A percentile compares a stretch with the other conserved stretches of the same genome.
Conservation (phyloP, 2,113 vertebrate species). For the Suricata suricatta region DNA sequence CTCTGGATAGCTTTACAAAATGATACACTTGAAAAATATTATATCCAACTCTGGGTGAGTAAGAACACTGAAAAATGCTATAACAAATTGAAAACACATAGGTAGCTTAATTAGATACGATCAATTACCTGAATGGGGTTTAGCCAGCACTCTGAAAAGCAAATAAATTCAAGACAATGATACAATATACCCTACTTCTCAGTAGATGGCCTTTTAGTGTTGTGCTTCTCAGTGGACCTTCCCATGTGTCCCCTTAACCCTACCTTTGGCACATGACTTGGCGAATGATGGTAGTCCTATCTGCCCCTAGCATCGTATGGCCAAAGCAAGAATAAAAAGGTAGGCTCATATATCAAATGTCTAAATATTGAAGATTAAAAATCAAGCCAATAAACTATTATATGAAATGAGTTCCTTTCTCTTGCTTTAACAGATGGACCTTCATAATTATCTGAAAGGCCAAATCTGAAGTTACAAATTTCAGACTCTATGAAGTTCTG, state of each 20-base stretch:
- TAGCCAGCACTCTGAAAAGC: slow-evolving; percentile 6
- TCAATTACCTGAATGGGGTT: neutral
- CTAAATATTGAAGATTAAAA: neutral
- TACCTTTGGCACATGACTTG: neutral
- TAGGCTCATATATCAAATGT: neutral
- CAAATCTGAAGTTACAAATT: neutral
- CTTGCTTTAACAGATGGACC: neutral
- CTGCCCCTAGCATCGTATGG: neutral
- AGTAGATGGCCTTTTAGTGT: neutral
- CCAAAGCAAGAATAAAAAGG: neutral
- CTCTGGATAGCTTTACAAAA: slow-evolving; percentile 10
- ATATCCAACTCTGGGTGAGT: neutral
- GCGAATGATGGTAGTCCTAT: neutral
- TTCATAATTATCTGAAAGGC: neutral
- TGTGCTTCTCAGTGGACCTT: neutral
- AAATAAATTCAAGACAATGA: neutral
- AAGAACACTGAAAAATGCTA: neutral
- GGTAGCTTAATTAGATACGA: neutral
- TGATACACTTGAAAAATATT: neutral
- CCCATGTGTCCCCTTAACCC: neutral
- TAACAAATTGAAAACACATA: neutral
- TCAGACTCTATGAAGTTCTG: neutral
- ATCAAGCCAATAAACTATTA: neutral
- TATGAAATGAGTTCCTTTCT: neutral
- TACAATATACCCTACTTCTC: neutral